Evolutionary conservation across 2,113 vertebrate genomes (phyloP), one percentile per base, ranked within the genome.

Genomic region (Talpa occidentalis): DNA sequence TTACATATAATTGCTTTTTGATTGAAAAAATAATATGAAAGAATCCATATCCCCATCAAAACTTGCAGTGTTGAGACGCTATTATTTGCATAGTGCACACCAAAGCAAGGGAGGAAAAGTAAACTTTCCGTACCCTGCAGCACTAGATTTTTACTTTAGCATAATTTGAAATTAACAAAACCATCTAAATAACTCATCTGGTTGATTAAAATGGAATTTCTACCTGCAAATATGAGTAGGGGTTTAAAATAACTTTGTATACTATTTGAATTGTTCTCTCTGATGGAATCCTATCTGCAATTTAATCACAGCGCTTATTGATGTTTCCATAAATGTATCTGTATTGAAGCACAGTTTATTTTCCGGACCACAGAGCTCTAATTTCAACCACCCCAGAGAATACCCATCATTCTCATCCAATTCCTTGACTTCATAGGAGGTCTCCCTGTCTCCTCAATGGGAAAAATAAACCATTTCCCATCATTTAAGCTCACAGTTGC

Each of bases 291-390:
- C 92, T 96, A 91, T 86, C 83, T 95, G 74, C 88, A 92, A 67
- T 94, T 97, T 97, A 96, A 94, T 94, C 92, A 94, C 78, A 86
- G 78, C 69, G 54, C 95, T 95, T 96, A 96, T 94, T 94, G 94
- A 95, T 74, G 88, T 97, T 97, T 96, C 94, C 74, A 91, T 86
- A 95, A 94, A 96, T 79, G 81, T 91, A 96, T 92, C 90, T 80
- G 70, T 79, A 81, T 74, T 86, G 88, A 92, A 96, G 78, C 87
- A 88, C n/a, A 72, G 87, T 96, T 97, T 96, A 92, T 97, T 97
- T 97, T 97, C 96, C 72, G 14, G 93, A 95, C 90, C 94, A 88
- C 81, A 88, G 96, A 95, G 90, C 93, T 96, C 96, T 94, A 90
- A 97, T 95, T 97, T 94, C 91, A 93, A 74, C 22, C 80, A 97